Conservation (phyloP, 64 coral and sea anemone genomes). For the Actinia equina region DNA sequence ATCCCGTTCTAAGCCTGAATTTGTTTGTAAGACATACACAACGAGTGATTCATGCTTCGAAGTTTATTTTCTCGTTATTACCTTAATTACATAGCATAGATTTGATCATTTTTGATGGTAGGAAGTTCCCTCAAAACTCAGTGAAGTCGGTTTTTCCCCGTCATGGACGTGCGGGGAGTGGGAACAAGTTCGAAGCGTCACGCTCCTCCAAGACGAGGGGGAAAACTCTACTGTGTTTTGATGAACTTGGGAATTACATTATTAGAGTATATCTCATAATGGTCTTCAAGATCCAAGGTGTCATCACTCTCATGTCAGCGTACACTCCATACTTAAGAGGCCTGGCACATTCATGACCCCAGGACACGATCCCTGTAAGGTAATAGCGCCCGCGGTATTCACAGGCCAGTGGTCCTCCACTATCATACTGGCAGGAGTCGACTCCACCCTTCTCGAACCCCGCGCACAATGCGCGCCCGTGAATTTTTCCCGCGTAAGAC, state of each 20-base stretch:
- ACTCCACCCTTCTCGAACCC: slow-evolving; percentile 32
- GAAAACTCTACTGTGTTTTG: too few species aligned
- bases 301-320: slow-evolving; percentile 14
- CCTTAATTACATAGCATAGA: too few species aligned
- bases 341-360: slow-evolving; percentile 4
- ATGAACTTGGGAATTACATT: not conserved
- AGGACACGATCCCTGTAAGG: slow-evolving; percentile 40
- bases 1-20: too few species aligned
- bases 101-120: too few species aligned
- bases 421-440: slow-evolving; percentile 40
- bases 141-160: too few species aligned
- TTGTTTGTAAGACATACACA: too few species aligned
- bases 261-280: not conserved
- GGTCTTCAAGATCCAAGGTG: slow-evolving; percentile 9
- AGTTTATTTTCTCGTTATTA: too few species aligned
- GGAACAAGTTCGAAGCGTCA: too few species aligned
- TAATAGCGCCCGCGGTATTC: slow-evolving; percentile 7
- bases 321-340: slow-evolving; percentile 35
- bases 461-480: slow-evolving; percentile 21
- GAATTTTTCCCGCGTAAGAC: slow-evolving; percentile 15
- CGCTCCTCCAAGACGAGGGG: too few species aligned
- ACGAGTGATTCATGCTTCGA: too few species aligned
- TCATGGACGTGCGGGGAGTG: too few species aligned
- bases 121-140: too few species aligned
- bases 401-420: slow-evolving; percentile 40